Base-by-base conservation (phyloP, 2,113 vertebrate genomes). In the Bubo scandiacus region DNA sequence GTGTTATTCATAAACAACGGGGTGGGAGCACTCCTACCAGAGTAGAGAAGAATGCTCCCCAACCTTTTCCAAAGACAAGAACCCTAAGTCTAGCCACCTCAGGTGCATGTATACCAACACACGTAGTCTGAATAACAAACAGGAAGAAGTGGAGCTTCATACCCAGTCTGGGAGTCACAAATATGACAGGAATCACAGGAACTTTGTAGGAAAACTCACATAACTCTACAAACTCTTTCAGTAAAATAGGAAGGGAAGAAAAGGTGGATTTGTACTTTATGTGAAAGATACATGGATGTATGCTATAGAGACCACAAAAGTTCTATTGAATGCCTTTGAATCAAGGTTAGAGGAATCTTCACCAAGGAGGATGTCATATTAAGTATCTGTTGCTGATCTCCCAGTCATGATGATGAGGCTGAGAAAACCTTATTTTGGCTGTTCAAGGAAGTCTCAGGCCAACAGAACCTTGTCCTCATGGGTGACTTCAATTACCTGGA, bases 71-170 rank as follows among this genome's bases (percentile, higher is more conserved):
- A 65, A 54, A 68, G 14, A 16, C 22, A 47, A 47, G 25, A 43
- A 54, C 11, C 3, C 2, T 18, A 65, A 27, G 3, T 23, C 9
- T 17, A 32, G 21, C 1, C 21, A 19, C 8, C n/a, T 40, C n/a
- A 45, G 23, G 6, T 21, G 9, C 3, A 5, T 15, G 7, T n/a
- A 12, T 19, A 20, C 16, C 8, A 47, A n/a, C 1, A 0, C 1
- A 15, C 7, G 12, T 3, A 17, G 11, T 29, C 12, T 51, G 25
- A 10, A 8, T 5, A 61, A 38, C 5, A 49, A 52, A 49, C 12
- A 55, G 11, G 23, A 73, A 68, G 21, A 87, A 43, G 3, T 22
- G 12, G 8, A 66, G 38, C 12, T 61, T 62, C 4, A 10, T 26
- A 26, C 14, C 9, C 30, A 43, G 12, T 11, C 15, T 40, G 8